Base-by-base conservation (phyloP, 2,888 invertebrate species). In the Cataglyphis rosenhaueri region DNA sequence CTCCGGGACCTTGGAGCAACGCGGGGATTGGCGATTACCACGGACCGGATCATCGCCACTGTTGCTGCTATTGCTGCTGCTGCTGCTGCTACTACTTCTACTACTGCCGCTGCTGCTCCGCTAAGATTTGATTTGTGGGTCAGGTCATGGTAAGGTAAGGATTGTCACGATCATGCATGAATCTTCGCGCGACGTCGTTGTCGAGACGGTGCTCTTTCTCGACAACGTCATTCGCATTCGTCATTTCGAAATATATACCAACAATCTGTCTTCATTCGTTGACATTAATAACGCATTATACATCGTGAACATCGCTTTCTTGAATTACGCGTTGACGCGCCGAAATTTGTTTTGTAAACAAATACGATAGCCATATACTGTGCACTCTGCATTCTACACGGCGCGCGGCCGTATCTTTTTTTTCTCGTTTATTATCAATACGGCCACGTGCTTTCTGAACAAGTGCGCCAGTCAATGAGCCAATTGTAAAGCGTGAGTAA, bases 81-180 rank as follows among this genome's bases (percentile, higher is more conserved):
- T 4, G 1, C 55, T 12, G 12, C 35, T 35, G 18, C 25, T 35
- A 25, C 25, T 38, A 35, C 6, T 35, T 6, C 6, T 12, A 18
- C 35, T 35, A 25, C 35, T 38, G 71, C 59, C 81, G 84, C 83
- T 75, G 65, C 71, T 78, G 59, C 82, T 32, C 41, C 41, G 75
- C 64, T 62, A 75, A 84, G 82, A 73, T 85, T 86, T 88, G 81
- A 87, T 88, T 92, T 89, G 89, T 91, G 90, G 88, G 90, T 89
- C 92, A 91, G 92, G 93, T 91, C 91, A 93, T 93, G 93, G 93
- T 93, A 90, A 93, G 93, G 93, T 93, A 92, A 82, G 93, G 82
- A 70, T 86, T 64, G 73, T 82, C 74, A 85, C 70, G 70, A 68
- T 64, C 10, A 29, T 57, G n/a, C 48, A 35, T 38, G 29, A 41